Conservation (phyloP, 2,888 invertebrate species). For the Cosmia trapezina region DNA sequence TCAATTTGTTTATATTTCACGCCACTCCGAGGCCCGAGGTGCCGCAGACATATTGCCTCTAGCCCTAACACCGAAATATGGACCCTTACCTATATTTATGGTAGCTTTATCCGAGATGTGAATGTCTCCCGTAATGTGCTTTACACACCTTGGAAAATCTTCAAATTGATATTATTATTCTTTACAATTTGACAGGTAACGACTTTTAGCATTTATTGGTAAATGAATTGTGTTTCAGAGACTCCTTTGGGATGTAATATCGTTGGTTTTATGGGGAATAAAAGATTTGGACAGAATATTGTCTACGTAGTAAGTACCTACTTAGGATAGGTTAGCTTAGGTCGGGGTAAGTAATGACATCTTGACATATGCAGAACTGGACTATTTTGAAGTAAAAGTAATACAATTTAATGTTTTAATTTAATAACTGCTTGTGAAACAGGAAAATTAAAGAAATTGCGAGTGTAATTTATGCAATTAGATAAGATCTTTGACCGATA, state of each 20-base stretch:
- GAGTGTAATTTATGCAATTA: background rate
- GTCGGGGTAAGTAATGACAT: background rate
- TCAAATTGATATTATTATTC: conserved; percentile 72
- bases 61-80: conserved; percentile 86
- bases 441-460: background rate
- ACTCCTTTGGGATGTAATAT: background rate
- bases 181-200: conserved; percentile 57
- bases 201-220: conserved; percentile 33
- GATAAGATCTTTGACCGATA: background rate
- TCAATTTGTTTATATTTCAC: conserved; percentile 90
- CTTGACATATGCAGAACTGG: too few relatives aligned
- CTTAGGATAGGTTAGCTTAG: background rate
- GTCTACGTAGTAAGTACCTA: background rate
- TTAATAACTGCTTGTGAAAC: background rate
- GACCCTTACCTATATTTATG: conserved; percentile 87
- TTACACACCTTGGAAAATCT: conserved; percentile 75
- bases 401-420: background rate
- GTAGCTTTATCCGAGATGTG: conserved; percentile 79
- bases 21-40: conserved; percentile 88
- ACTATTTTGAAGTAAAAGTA: background rate
- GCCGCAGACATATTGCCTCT: conserved; percentile 81
- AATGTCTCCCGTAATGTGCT: conserved; percentile 80
- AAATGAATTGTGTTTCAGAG: background rate
- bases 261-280: background rate
- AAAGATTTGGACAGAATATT: background rate